Percentiles rank a stretch among this genome's conserved stretches.
Conservation (phyloP, 2,888 invertebrate species). For the Stomorhina lunata region DNA sequence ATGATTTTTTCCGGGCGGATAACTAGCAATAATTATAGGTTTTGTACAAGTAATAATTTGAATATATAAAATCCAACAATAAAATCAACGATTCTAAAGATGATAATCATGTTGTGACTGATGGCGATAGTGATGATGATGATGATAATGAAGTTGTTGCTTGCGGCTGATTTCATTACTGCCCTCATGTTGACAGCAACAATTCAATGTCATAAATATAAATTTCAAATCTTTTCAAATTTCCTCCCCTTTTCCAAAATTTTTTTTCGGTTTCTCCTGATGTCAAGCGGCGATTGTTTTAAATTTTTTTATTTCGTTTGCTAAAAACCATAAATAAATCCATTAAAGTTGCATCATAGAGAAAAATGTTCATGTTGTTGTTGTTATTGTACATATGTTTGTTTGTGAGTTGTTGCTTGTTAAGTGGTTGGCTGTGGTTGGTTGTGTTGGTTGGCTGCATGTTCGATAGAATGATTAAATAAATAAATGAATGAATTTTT, state of each 20-base stretch:
- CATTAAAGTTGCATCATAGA: constrained; percentile 52
- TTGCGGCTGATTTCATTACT: constrained; percentile 40
- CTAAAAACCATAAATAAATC: constrained; percentile 49
- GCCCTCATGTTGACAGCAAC: constrained; percentile 56
- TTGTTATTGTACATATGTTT: background rate
- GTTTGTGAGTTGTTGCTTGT: no score
- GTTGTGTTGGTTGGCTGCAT: background rate
- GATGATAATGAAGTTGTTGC: background rate
- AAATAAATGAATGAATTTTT: background rate
- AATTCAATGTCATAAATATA: constrained; percentile 63
- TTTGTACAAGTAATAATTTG: no score
- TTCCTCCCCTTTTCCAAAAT: background rate
- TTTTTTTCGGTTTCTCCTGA: no score
- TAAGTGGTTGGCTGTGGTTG: no score
- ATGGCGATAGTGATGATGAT: background rate
- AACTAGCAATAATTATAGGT: no score
- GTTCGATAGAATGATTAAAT: no score
- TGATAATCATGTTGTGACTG: background rate
- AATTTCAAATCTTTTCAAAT: constrained; percentile 44
- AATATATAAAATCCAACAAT: no score
- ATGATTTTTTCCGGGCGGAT: no score
- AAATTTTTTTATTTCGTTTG: constrained; percentile 34
- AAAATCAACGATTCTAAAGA: background rate
- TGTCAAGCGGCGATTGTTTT: constrained; percentile 33
- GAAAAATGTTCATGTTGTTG: background rate